Conservation (phyloP, 1,140 invertebrate genomes). For the Saccostrea cuccullata region DNA sequence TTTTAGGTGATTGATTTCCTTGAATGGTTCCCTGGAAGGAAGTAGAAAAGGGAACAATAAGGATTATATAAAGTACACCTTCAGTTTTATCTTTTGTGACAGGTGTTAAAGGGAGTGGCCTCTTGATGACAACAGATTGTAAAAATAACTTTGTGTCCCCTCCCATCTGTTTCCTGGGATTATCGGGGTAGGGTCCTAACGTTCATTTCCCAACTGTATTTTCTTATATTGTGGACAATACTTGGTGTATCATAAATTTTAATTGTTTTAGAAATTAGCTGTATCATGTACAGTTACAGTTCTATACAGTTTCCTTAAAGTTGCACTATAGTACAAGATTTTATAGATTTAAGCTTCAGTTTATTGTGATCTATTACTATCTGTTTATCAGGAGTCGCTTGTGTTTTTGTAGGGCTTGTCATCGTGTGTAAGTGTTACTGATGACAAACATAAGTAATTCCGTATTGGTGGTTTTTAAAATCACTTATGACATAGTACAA, state of each 20-base stretch:
- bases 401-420: background rate
- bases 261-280: no score
- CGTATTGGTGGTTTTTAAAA: background rate
- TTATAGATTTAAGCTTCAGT: no score
- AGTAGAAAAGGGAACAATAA: background rate
- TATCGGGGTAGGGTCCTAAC: background rate
- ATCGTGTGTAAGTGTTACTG: background rate
- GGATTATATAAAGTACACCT: background rate
- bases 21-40: background rate
- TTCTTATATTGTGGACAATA: no score
- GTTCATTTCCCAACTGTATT: no score
- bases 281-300: no score
- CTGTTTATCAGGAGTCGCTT: background rate
- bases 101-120: background rate
- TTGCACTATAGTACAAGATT: no score
- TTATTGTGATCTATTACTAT: no score
- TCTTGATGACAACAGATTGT: background rate
- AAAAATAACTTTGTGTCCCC: background rate
- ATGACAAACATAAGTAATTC: background rate
- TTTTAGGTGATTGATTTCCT: background rate
- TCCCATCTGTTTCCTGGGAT: conserved; percentile 7
- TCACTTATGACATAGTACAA: background rate
- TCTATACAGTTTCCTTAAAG: no score
- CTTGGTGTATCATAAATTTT: no score
- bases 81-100: background rate